Base-by-base conservation (phyloP, 2,113 vertebrate species). In the Cyanistes caeruleus region DNA sequence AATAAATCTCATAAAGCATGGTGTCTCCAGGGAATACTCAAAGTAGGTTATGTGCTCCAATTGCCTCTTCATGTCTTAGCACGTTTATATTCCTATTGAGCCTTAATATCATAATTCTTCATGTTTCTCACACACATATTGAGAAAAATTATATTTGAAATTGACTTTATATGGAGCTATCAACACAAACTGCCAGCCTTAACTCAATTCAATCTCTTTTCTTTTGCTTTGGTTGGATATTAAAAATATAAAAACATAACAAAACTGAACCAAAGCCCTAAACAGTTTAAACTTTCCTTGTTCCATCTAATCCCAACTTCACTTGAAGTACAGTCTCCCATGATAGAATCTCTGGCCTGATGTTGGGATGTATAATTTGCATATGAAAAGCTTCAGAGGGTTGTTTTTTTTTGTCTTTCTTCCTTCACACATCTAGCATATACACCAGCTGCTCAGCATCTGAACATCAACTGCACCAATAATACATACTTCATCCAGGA, bases 401-500 rank as follows among this genome's bases (percentile, higher is more conserved):
- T 13, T 68, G 21, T 13, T 68, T 69, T 67, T 52, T 53, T 51
- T 76, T n/a, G n/a, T 65, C 51, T 91, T 84, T 80, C 58, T 91
- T 46, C 27, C n/a, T 87, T 87, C 67, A 19, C 52, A 33, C 28
- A 41, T 18, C 35, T 89, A 99, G 99, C 97, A 17, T 99, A 99
- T 55, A 98, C 98, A 0, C 98, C 98, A 24, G 98, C 97, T 7
- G 92, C 64, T 59, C 99, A 99, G 96, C 65, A 59, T 15, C 82
- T 93, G 49, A 97, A 93, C 84, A 49, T 96, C 60, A 97, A 98
- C 96, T 99, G 99, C 93, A 98, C 97, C 8, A 69, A 89, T 2
- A 95, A 98, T n/a, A 93, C 90, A 2, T 98, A 98, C 95, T 98
- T 97, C 96, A 87, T 98, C 84, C 98, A 99, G 96, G 80, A 97